These are phyloP conservation scores for Gymnogyps californianus DNA, from an alignment of 2,113 vertebrate genomes.

Conservation along the genomic window DNA sequence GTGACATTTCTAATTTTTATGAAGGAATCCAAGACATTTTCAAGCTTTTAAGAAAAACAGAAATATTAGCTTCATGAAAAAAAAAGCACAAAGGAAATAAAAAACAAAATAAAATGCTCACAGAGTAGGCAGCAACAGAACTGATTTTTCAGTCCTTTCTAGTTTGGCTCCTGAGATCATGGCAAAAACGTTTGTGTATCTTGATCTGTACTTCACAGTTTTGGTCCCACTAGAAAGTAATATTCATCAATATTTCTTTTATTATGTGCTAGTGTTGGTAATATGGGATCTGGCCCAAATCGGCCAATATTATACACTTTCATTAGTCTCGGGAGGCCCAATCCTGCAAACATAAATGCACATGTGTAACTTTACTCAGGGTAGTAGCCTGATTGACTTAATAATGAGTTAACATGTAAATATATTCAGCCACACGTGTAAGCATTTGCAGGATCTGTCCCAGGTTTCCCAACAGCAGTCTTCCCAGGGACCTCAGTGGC, in stretches of 20 bases:
- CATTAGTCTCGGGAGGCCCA: background rate
- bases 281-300: background rate
- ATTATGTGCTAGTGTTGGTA: background rate
- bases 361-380: background rate
- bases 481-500: background rate
- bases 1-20: background rate
- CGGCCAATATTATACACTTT: background rate
- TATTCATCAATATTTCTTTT: conserved; percentile 45
- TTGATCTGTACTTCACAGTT: background rate
- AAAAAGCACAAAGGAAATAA: background rate
- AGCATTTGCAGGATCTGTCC: background rate
- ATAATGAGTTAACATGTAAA: background rate
- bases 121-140: background rate
- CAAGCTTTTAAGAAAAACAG: background rate
- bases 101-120: background rate
- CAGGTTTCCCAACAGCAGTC: background rate
- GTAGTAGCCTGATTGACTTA: background rate
- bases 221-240: background rate
- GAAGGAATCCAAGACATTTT: background rate
- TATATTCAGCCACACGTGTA: background rate
- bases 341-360: background rate
- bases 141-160: background rate
- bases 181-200: background rate
- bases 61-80: background rate
- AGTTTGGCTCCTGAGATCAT: background rate